Conservation (phyloP, 1,140 invertebrate genomes). For the Chlorops oryzae region DNA sequence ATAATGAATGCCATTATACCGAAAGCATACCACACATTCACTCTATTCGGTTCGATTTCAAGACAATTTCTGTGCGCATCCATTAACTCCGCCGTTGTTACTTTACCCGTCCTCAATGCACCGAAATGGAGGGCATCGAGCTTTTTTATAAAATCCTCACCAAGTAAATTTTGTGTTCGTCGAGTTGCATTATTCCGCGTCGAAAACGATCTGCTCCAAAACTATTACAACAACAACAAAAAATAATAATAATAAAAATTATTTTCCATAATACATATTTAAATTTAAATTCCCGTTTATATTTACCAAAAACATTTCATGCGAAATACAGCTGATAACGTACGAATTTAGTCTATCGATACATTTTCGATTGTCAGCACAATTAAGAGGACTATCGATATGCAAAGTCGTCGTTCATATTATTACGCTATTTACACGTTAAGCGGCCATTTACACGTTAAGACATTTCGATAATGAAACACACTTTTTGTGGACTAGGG, state of each 20-base stretch:
- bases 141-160: slow-evolving; percentile 28
- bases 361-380: too few species aligned
- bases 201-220: slow-evolving; percentile 32
- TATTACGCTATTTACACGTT: too few species aligned
- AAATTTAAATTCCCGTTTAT: not conserved
- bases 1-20: slow-evolving; percentile 42
- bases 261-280: not conserved
- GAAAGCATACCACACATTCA: slow-evolving; percentile 36
- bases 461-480: too few species aligned
- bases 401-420: too few species aligned
- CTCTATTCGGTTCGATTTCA: slow-evolving; percentile 28
- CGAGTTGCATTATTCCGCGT: slow-evolving; percentile 25
- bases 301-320: slow-evolving; percentile 29
- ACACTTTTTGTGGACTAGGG: too few species aligned
- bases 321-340: not conserved
- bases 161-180: slow-evolving; percentile 28
- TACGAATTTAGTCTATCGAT: too few species aligned
- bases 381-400: too few species aligned
- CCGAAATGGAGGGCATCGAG: slow-evolving; percentile 33
- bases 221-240: slow-evolving; percentile 17
- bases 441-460: too few species aligned
- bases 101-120: slow-evolving; percentile 33
- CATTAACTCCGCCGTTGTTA: slow-evolving; percentile 32
- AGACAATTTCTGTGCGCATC: slow-evolving; percentile 38
- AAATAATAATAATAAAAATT: not conserved